phyloP scores from a whole-genome alignment of 37 sponge, comb jelly and placozoan species.

The Haliclona indistincta region DNA sequence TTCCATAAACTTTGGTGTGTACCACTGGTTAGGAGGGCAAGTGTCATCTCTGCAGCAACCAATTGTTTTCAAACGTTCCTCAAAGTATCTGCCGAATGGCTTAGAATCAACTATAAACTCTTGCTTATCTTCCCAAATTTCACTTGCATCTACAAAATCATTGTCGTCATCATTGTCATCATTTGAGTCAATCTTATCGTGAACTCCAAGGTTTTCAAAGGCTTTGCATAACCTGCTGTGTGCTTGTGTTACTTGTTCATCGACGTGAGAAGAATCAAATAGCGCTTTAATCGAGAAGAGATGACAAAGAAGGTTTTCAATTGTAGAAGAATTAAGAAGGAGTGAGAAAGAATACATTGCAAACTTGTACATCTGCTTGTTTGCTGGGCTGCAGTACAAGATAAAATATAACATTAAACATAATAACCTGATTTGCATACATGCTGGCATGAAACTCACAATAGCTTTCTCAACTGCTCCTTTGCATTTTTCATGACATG shows the following conservation, averaged over 20 bases:
- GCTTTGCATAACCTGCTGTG: neutral
- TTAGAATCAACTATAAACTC: too few species aligned
- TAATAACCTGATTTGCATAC: neutral
- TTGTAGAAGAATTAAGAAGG: neutral
- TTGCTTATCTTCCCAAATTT: too few species aligned
- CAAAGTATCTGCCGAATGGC: too few species aligned
- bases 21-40: too few species aligned
- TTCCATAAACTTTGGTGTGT: neutral
- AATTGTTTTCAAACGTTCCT: too few species aligned
- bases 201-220: neutral
- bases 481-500: conserved; percentile 4
- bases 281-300: neutral
- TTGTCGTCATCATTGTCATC: neutral
- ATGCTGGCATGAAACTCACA: neutral
- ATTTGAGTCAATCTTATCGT: too few species aligned
- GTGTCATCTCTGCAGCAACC: too few species aligned
- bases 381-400: neutral
- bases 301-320: neutral
- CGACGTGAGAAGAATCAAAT: neutral
- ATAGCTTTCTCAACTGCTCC: neutral
- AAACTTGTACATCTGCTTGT: neutral
- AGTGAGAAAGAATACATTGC: conserved; percentile 9
- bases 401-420: neutral
- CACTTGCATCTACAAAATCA: neutral
- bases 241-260: neutral